Base-by-base conservation (phyloP, 2,888 invertebrate genomes). In the Dryobotodes eremita region DNA sequence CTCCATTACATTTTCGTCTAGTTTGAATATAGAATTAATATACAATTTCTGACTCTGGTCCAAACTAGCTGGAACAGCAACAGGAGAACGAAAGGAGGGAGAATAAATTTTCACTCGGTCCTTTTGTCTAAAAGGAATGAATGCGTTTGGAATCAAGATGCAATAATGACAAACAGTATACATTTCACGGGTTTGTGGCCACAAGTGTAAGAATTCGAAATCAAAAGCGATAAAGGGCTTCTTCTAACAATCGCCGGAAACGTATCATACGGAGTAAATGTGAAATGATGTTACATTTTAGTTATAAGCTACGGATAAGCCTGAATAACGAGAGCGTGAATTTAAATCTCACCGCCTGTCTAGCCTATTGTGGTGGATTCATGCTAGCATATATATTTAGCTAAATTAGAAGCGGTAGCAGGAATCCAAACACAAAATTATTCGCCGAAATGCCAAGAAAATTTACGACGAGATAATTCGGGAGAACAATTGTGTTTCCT, bases 401-500 rank as follows among this genome's bases (percentile, higher is more conserved):
- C 75, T 59, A 46, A 80, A 26, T 48, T 62, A 46, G 61, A 80
- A 62, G 42, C n/a, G 50, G 46, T 31, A 70, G 53, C 62, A 62
- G 20, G 55, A 64, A 57, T 79, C 53, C 31, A 50, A 80, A 79
- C 74, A 65, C 64, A 57, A 81, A 75, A 75, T 76, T 57, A 82
- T 68, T 68, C 76, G 46, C 31, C n/a, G 65, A 65, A 82, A 69
- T 77, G 46, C 68, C 77, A 31, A 70, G 84, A 75, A 79, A 72
- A 83, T 86, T 48, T 66, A 72, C 62, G 31, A 73, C 70, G 53
- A 79, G 83, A 84, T 86, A 83, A 86, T 79, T 71, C 62, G 71
- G 36, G 26, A 68, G 71, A 79, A 79, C 80, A 86, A 80, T 83
- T 71, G 72, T 83, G 80, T 83, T 86, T 80, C 66, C 72, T 75